A percentile compares a stretch with the other conserved stretches of the same genome.
Conservation (phyloP, 2,797 vertebrate genomes). For the Chaetophractus vellerosus region DNA sequence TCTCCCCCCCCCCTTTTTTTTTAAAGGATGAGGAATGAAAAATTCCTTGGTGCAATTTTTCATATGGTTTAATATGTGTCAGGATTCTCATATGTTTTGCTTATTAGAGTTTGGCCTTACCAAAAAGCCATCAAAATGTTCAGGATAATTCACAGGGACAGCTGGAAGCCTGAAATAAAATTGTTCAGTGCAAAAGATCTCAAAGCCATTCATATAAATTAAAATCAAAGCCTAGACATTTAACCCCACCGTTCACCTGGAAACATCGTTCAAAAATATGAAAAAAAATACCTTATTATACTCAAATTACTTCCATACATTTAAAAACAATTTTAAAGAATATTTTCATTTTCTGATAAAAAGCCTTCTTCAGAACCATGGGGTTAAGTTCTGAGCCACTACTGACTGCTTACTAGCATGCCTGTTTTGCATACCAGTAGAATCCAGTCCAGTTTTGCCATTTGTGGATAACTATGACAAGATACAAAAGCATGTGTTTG, state of each 20-base stretch:
- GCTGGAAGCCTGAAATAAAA: conserved; percentile 89
- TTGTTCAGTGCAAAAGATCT: conserved; percentile 84
- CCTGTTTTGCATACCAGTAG: conserved; percentile 91
- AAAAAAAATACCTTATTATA: conserved; percentile 42
- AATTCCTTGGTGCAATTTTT: conserved; percentile 84
- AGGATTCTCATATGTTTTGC: conserved; percentile 86
- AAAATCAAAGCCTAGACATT: conserved; percentile 60
- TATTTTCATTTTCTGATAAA: conserved; percentile 81
- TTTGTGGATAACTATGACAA: conserved; percentile 96
- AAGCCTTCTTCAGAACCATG: conserved; percentile 85
- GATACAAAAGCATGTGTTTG: conserved; percentile 96
- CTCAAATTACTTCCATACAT: conserved; percentile 65
- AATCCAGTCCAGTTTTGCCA: conserved; percentile 94
- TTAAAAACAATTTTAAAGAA: not conserved
- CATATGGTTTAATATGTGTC: conserved; percentile 81
- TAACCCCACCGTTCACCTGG: conserved; percentile 54
- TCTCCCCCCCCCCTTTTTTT: conserved; percentile 83
- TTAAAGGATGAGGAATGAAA: conserved; percentile 84
- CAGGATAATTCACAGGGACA: conserved; percentile 86
- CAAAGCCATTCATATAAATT: conserved; percentile 76
- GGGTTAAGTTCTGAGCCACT: conserved; percentile 82
- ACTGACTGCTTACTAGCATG: conserved; percentile 86
- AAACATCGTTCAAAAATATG: conserved; percentile 71
- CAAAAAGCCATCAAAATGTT: conserved; percentile 87
- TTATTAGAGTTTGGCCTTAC: conserved; percentile 86